A percentile compares a stretch with the other conserved stretches of the same genome.
phyloP scores from a whole-genome alignment of 2,113 vertebrate species.

The Cheirogaleus medius region DNA sequence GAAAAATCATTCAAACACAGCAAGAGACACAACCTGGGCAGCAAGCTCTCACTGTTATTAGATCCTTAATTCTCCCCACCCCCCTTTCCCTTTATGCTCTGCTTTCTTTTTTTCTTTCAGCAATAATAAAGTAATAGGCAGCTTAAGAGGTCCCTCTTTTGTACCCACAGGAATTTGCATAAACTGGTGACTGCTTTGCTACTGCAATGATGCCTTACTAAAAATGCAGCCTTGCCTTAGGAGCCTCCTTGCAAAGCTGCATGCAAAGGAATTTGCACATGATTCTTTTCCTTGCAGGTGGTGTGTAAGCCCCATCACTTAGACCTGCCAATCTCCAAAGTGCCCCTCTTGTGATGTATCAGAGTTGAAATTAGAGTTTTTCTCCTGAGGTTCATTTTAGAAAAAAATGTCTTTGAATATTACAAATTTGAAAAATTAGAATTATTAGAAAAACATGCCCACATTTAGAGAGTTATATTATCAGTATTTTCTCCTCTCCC shows the following conservation, averaged over 20 bases:
- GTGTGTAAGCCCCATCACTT: background rate
- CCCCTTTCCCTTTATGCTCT: background rate
- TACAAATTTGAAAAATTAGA: background rate
- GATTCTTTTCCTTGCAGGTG: background rate
- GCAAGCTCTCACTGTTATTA: conserved; percentile 70
- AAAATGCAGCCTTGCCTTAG: conserved; percentile 51
- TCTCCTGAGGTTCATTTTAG: background rate
- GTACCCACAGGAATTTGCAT: conserved; percentile 59
- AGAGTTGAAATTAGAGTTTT: background rate
- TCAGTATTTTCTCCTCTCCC: background rate
- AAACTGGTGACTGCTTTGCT: conserved; percentile 57
- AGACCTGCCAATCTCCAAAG: background rate
- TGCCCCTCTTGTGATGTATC: background rate
- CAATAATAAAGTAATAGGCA: conserved; percentile 71
- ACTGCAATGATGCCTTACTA: conserved; percentile 48
- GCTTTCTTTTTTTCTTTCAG: conserved; percentile 67
- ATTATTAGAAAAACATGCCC: background rate
- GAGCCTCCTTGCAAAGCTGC: background rate
- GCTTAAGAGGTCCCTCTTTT: conserved; percentile 59
- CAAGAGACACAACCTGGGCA: conserved; percentile 76
- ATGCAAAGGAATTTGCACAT: conserved; percentile 44
- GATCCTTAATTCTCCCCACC: conserved; percentile 68
- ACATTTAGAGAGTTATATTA: background rate
- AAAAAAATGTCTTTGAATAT: background rate
- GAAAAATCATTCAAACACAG: conserved; percentile 84